phyloP scores from a whole-genome alignment of 2,797 vertebrate species.

The Coluber constrictor region DNA sequence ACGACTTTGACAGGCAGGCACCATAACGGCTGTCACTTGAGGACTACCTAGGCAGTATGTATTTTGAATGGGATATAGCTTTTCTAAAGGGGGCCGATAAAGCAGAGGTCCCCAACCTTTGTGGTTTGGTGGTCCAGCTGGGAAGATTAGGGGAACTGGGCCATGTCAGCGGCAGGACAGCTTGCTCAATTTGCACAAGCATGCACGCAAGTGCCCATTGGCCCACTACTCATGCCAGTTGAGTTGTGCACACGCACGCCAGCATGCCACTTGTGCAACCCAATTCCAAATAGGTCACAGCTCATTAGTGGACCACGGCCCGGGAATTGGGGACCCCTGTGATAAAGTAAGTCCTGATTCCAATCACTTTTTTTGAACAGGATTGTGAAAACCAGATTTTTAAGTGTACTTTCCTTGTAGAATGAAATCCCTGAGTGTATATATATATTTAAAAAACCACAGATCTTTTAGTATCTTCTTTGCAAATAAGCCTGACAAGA shows the following conservation, averaged over 20 bases:
- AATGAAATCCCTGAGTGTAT: not conserved
- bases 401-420: not conserved
- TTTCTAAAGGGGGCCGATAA: not conserved
- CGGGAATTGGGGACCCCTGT: not conserved
- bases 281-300: not conserved
- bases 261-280: not conserved
- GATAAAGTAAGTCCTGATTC: not conserved
- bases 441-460: not conserved
- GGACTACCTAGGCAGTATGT: not conserved
- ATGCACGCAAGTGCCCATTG: rapidly evolving
- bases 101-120: not conserved
- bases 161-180: rapidly evolving
- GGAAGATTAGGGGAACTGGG: not conserved
- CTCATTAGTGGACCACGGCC: not conserved
- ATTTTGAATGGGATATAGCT: not conserved
- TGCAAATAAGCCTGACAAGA: rapidly evolving
- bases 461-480: not conserved
- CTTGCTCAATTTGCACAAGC: not conserved
- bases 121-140: not conserved
- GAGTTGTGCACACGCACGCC: not conserved
- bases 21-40: not conserved
- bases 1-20: not conserved
- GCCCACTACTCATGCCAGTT: not conserved
- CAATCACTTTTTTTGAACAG: not conserved
- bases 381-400: not conserved